phyloP scores from a whole-genome alignment of 1,140 invertebrate species.

The Heliconius himera region DNA sequence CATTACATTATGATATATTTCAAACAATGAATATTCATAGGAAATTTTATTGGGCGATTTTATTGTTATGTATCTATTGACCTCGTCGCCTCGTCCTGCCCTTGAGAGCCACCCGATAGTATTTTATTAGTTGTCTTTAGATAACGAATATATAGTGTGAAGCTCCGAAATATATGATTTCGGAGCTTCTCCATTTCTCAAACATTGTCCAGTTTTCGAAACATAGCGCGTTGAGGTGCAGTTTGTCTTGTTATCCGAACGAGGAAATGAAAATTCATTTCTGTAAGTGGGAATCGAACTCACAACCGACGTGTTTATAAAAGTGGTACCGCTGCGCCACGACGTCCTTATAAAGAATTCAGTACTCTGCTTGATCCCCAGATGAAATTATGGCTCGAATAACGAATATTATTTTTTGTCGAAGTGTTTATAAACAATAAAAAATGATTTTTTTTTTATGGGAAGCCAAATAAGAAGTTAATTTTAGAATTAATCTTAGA shows the following conservation, averaged over 20 bases:
- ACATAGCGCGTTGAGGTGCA: background rate
- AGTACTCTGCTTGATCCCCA: no score
- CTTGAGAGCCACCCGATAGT: background rate
- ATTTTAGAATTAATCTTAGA: no score
- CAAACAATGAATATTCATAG: background rate
- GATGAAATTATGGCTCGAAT: no score
- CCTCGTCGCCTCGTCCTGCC: background rate
- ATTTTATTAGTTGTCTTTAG: background rate
- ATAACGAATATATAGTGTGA: no score
- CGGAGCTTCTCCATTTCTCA: background rate
- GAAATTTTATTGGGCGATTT: constrained; percentile 1
- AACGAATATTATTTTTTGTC: no score
- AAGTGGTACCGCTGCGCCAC: background rate
- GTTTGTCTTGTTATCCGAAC: background rate
- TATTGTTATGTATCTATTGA: background rate
- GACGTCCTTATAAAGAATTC: no score
- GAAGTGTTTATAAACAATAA: no score
- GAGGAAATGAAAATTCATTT: background rate
- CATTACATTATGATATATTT: background rate
- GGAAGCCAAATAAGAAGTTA: no score
- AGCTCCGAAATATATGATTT: no score
- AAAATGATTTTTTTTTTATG: no score
- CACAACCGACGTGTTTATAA: background rate
- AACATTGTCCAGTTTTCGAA: background rate
- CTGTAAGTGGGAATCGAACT: background rate